Evolutionary conservation across 2,797 vertebrate genomes (phyloP).

Genomic region (Micropoecilia bifurca): DNA sequence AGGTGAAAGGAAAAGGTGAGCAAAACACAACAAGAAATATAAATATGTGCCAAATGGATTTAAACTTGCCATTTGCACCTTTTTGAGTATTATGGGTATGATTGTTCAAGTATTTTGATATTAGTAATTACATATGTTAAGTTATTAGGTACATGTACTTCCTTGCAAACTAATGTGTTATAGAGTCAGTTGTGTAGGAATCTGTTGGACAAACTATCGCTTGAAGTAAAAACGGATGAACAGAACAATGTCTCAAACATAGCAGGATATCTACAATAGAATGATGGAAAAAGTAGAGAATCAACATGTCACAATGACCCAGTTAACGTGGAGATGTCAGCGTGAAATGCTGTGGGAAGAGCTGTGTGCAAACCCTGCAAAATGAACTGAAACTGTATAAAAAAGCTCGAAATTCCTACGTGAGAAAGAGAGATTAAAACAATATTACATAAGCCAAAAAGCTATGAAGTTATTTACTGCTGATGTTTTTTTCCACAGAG

Average conservation of each 20-base stretch:
- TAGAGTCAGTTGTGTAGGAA: not conserved
- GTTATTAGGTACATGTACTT: not conserved
- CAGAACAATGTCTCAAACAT: not conserved
- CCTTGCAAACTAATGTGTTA: not conserved
- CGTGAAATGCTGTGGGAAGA: not conserved
- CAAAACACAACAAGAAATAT: not conserved
- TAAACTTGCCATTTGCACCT: not conserved
- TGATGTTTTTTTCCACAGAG: conserved; percentile 6
- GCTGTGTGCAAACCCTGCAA: not conserved
- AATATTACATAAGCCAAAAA: conserved; percentile 17
- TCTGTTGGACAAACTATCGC: not conserved
- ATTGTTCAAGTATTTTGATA: not conserved
- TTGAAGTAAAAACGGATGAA: not conserved
- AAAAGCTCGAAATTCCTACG: not conserved
- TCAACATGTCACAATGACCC: not conserved
- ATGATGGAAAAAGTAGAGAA: not conserved
- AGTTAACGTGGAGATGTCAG: not conserved
- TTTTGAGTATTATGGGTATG: not conserved
- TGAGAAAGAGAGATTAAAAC: conserved; percentile 1
- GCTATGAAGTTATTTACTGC: conserved; percentile 4
- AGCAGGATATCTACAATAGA: not conserved
- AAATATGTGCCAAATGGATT: not conserved
- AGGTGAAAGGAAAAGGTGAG: not conserved
- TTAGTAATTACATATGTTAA: not conserved
- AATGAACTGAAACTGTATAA: not conserved